These are phyloP conservation scores for Formicarius rufipectus DNA, from an alignment of 2,113 vertebrate genomes.

Conservation along the genomic window DNA sequence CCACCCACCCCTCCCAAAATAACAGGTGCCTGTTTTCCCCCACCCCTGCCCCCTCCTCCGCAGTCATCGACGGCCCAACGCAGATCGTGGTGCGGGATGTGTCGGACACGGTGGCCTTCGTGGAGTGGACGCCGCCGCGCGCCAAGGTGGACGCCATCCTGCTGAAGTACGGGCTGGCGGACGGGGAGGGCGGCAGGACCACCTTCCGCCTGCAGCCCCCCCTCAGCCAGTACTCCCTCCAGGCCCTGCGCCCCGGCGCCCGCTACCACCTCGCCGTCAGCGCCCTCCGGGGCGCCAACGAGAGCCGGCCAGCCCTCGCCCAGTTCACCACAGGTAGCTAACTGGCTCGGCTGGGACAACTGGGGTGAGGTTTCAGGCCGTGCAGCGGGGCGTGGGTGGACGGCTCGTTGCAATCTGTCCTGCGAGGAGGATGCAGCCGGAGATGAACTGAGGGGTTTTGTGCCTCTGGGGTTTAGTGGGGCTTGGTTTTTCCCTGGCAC, in stretches of 20 bases:
- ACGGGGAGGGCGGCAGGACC: slow-evolving; percentile 84
- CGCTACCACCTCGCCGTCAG: slow-evolving; percentile 86
- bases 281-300: slow-evolving; percentile 83
- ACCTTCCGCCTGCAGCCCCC: slow-evolving; percentile 93
- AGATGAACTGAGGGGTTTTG: rapidly evolving
- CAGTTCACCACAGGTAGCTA: slow-evolving; percentile 89
- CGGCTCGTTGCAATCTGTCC: neutral
- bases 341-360: neutral
- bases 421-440: rapidly evolving
- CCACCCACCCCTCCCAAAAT: no score
- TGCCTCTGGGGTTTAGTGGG: neutral
- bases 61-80: slow-evolving; percentile 92
- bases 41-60: neutral
- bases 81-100: slow-evolving; percentile 91
- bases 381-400: neutral
- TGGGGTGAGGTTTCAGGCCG: neutral
- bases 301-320: slow-evolving; percentile 82
- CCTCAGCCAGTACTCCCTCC: slow-evolving; percentile 94
- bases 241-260: slow-evolving; percentile 89
- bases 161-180: slow-evolving; percentile 87
- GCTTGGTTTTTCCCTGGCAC: neutral
- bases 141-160: slow-evolving; percentile 92
- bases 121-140: slow-evolving; percentile 91
- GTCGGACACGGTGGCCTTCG: slow-evolving; percentile 93
- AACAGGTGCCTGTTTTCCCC: neutral